Percentiles rank a stretch among this genome's conserved stretches.
These are phyloP conservation scores for Salvelinus sp. DNA, from an alignment of 2,113 vertebrate genomes.

Conservation along the genomic window DNA sequence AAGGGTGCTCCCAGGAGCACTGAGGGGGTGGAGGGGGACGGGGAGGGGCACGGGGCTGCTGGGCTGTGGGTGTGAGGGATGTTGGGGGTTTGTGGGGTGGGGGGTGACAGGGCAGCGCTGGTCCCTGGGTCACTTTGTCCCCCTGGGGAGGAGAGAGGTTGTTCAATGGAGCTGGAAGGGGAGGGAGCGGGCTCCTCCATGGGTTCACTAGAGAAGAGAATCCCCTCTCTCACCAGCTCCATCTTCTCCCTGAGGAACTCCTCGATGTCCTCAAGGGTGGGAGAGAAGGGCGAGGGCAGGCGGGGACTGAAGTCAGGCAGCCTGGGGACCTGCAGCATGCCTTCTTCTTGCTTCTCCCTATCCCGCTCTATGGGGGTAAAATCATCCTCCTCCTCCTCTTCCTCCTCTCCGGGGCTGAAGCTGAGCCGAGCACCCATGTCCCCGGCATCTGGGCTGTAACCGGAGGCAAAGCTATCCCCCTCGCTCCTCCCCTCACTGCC, in stretches of 20 bases:
- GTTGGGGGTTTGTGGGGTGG: neutral
- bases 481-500: constrained; percentile 50
- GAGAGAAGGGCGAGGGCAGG: constrained; percentile 75
- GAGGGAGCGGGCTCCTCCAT: constrained; percentile 42
- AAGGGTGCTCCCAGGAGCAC: constrained; percentile 71
- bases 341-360: constrained; percentile 18
- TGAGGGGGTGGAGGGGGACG: constrained; percentile 60
- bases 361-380: constrained; percentile 33
- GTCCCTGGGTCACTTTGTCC: constrained; percentile 23
- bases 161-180: constrained; percentile 23
- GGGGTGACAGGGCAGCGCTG: constrained; percentile 16
- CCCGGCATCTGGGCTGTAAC: constrained; percentile 58
- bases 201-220: constrained; percentile 25
- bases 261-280: constrained; percentile 88
- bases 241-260: constrained; percentile 86
- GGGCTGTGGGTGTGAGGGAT: constrained; percentile 13
- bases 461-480: constrained; percentile 60
- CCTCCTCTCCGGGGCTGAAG: constrained; percentile 51
- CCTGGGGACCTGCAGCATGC: constrained; percentile 50
- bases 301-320: constrained; percentile 76
- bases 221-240: constrained; percentile 69
- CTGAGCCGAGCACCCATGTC: constrained; percentile 45
- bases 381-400: constrained; percentile 57
- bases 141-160: constrained; percentile 20
- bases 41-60: constrained; percentile 22